Conservation (phyloP, 30 jellyfish, hydroid and myxozoan genomes). For the Pseudorhiza aurosa region DNA sequence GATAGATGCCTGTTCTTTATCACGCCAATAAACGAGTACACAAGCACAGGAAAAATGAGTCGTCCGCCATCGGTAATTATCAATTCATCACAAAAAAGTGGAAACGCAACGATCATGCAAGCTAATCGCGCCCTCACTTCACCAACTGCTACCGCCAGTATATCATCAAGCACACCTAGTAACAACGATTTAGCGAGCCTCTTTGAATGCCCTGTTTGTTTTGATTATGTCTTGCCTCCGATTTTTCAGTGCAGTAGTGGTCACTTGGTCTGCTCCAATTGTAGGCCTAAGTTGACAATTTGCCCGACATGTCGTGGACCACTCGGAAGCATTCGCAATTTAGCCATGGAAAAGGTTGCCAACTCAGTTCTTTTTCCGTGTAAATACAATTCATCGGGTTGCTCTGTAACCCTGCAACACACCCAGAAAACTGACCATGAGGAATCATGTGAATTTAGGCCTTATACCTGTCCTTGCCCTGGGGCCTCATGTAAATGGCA, state of each 20-base stretch:
- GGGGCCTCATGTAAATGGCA: constrained; percentile 99
- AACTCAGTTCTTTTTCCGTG: constrained; percentile 95
- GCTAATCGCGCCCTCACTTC: constrained; percentile 62
- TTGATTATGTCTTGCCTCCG: constrained; percentile 97
- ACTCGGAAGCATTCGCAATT: constrained; percentile 96
- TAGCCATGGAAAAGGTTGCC: constrained; percentile 98
- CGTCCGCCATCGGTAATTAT: constrained; percentile 84
- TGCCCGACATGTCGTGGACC: constrained; percentile 99
- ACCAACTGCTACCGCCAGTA: constrained; percentile 60
- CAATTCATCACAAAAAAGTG: constrained; percentile 74
- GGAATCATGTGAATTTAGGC: constrained; percentile 95
- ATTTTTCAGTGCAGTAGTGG: constrained; percentile 99
- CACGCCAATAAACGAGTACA: not conserved
- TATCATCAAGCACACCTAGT: constrained; percentile 67
- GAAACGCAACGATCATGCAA: constrained; percentile 84
- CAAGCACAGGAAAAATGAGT: constrained; percentile 45
- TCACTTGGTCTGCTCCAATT: constrained; percentile 95
- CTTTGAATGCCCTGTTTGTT: constrained; percentile 99
- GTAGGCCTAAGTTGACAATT: constrained; percentile 93
- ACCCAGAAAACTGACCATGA: constrained; percentile 94
- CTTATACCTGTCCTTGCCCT: constrained; percentile 99
- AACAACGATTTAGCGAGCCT: constrained; percentile 96
- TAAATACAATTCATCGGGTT: constrained; percentile 87
- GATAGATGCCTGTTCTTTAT: not conserved
- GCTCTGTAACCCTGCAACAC: constrained; percentile 86